Evolutionary conservation across 2,888 invertebrate genomes (phyloP), one percentile per base, ranked within the genome.

Genomic region (Axea sp.): DNA sequence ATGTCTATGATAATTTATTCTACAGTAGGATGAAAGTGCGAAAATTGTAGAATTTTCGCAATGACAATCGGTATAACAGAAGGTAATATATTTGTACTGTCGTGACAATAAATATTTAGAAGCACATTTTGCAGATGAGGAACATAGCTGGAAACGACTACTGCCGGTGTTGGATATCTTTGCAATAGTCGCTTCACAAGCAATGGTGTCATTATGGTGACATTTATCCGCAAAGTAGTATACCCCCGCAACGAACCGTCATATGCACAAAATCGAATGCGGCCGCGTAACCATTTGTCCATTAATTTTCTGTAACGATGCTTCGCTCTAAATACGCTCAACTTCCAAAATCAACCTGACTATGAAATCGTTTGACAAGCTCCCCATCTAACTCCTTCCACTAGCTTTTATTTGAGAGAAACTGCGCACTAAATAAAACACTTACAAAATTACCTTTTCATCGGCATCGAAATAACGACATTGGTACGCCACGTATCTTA

Each of bases 211-310:
- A 53, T 53, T 55, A 55, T 55, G 19, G 30, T 35, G 19, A 37
- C 60, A 65, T 74, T 69, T 55, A 65, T 65, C 49, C 60, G 55
- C 60, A 55, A 65, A 74, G 53, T 69, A 22, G 49, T 65, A 22
- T 33, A 65, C 31, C 37, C 49, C 49, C 5, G 11, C 49, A 35
- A 24, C 24, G 14, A 45, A 8, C 9, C 31, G 35, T 64, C 74
- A 73, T 76, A 71, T 73, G 73, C 55, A 60, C 31, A 28, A 49
- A 47, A 41, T 31, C 60, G 69, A 65, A 71, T 67, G 75, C 53
- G 74, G 53, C 73, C 59, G 43, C 75, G 69, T 72, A 57, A 64
- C 75, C 77, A 77, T 78, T 77, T 73, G 77, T 76, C 77, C 69
- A 74, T 74, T 74, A 69, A 74, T 74, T 74, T 69, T 65, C 65